A percentile compares a stretch with the other conserved stretches of the same genome.
These are phyloP conservation scores for Liodrosophila aerea DNA, from an alignment of 2,888 invertebrate genomes.

Conservation along the genomic window DNA sequence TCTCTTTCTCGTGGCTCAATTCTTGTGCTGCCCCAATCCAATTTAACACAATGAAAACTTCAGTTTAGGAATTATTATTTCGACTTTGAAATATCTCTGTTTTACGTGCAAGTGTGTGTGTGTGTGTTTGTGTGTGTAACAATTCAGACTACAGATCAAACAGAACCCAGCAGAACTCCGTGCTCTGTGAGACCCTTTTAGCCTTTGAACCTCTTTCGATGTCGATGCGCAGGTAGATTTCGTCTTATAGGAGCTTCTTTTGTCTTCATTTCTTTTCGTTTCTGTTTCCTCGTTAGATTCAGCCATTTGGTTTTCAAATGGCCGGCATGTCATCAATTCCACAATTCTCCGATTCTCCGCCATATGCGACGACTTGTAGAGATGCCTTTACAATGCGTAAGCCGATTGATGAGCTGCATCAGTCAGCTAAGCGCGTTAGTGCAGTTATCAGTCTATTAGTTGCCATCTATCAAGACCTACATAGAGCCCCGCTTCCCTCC, in stretches of 20 bases:
- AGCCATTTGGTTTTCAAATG: slow-evolving; percentile 69
- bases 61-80: slow-evolving; percentile 55
- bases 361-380: slow-evolving; percentile 2
- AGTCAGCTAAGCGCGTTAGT: slow-evolving; percentile 62
- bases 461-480: slow-evolving; percentile 42
- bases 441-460: slow-evolving; percentile 75
- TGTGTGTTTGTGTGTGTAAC: slow-evolving; percentile 36
- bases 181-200: slow-evolving; percentile 62
- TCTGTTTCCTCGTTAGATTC: slow-evolving; percentile 25
- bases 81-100: slow-evolving; percentile 48
- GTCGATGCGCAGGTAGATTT: slow-evolving; percentile 63
- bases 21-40: slow-evolving; percentile 19
- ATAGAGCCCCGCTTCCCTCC: slow-evolving; percentile 3
- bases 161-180: slow-evolving; percentile 15
- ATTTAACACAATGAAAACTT: slow-evolving; percentile 47
- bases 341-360: slow-evolving; percentile 5
- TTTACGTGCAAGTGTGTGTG: background rate
- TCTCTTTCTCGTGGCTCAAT: slow-evolving; percentile 1
- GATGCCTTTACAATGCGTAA: slow-evolving; percentile 71
- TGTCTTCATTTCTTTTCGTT: slow-evolving; percentile 44
- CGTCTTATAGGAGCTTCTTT: slow-evolving; percentile 41
- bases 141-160: slow-evolving; percentile 46
- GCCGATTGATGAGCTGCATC: slow-evolving; percentile 49
- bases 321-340: slow-evolving; percentile 16
- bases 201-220: slow-evolving; percentile 68